phyloP scores from a whole-genome alignment of 2,888 invertebrate genomes.

The Metalampra italica region DNA sequence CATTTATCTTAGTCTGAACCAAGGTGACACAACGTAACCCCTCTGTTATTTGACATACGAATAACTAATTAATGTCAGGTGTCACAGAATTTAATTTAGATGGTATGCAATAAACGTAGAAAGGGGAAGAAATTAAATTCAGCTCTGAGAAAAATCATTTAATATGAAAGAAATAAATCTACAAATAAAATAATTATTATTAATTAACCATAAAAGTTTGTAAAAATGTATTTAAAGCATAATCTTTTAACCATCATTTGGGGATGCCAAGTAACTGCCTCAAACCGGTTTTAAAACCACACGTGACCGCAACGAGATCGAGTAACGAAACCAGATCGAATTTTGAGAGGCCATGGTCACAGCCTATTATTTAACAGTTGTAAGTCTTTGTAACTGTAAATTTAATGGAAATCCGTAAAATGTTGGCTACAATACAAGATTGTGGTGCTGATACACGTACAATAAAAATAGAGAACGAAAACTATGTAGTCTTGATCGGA shows the following conservation, averaged over 20 bases:
- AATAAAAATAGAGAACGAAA: too few species aligned
- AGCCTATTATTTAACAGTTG: conserved; percentile 5
- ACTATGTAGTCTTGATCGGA: too few species aligned
- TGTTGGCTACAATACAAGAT: too few species aligned
- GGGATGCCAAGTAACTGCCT: background rate
- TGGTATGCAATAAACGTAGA: conserved; percentile 19
- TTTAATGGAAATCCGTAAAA: background rate
- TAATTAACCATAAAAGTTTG: too few species aligned
- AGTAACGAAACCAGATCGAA: conserved; percentile 8
- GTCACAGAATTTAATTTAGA: conserved; percentile 33
- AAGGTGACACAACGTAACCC: conserved; percentile 27
- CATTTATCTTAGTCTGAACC: conserved; percentile 35
- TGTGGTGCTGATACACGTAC: too few species aligned
- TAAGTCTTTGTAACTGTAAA: conserved; percentile 2
- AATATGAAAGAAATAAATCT: too few species aligned
- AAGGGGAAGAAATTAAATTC: background rate
- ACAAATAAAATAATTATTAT: too few species aligned
- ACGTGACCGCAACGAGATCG: conserved; percentile 5
- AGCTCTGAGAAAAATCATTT: too few species aligned
- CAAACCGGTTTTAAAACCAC: conserved; percentile 6
- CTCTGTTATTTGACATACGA: conserved; percentile 28
- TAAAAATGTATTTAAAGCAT: too few species aligned
- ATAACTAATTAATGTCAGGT: conserved; percentile 46
- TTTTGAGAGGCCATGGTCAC: conserved; percentile 12
- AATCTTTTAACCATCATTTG: too few species aligned